phyloP scores from a whole-genome alignment of 2,888 invertebrate genomes.

The Hermaeophaga mercurialis region DNA sequence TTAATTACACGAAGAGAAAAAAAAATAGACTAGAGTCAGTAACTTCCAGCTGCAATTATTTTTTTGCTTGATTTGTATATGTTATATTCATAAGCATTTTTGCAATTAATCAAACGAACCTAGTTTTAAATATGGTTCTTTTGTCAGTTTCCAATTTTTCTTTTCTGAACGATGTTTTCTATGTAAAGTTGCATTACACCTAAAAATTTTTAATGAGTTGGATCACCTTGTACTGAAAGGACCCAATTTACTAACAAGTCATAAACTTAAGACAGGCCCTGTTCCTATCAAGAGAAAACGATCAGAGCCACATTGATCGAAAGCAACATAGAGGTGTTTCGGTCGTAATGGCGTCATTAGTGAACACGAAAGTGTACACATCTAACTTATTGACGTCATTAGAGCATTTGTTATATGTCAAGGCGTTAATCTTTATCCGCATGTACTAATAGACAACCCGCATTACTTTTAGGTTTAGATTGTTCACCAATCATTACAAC shows the following conservation, averaged over 20 bases:
- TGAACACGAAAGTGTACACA: slow-evolving; percentile 39
- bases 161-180: too few species aligned
- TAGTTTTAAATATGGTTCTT: too few species aligned
- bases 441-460: slow-evolving; percentile 14
- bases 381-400: slow-evolving; percentile 43
- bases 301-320: slow-evolving; percentile 30
- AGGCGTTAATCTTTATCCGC: slow-evolving; percentile 37
- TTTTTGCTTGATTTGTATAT: too few species aligned
- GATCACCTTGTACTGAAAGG: not conserved
- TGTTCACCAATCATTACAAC: not conserved
- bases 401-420: slow-evolving; percentile 42
- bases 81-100: too few species aligned
- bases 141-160: too few species aligned
- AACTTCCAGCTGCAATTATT: too few species aligned
- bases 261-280: slow-evolving; percentile 17
- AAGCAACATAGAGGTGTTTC: slow-evolving; percentile 37
- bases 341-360: slow-evolving; percentile 43
- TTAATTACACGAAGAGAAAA: too few species aligned
- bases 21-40: too few species aligned
- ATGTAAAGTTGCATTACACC: too few species aligned
- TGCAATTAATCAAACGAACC: too few species aligned
- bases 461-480: slow-evolving; percentile 3
- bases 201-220: too few species aligned
- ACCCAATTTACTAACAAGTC: slow-evolving; percentile 22
- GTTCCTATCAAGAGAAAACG: slow-evolving; percentile 28